Evolutionary conservation across 2,113 vertebrate species (phyloP).

Genomic region (Brachyhypopomus occidentalis): DNA sequence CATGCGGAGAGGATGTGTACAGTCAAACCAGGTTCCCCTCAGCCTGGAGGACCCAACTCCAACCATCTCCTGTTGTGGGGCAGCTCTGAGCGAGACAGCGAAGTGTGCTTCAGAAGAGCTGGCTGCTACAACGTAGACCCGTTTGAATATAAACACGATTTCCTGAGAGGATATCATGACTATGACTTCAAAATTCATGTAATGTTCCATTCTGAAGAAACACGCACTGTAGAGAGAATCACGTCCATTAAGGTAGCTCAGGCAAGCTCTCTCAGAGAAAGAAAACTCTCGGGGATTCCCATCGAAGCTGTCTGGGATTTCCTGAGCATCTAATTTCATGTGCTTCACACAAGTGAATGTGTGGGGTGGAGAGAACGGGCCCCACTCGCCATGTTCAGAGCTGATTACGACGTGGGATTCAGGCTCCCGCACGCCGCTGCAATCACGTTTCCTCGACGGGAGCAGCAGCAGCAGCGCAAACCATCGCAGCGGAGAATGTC

Average conservation of each 20-base stretch:
- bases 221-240: not conserved
- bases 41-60: slow-evolving; percentile 41
- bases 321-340: slow-evolving; percentile 41
- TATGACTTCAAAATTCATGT: not conserved
- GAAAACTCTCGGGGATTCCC: slow-evolving; percentile 1
- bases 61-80: slow-evolving; percentile 15
- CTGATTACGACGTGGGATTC: slow-evolving; percentile 12
- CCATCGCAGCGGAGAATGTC: slow-evolving; percentile 12
- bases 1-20: not conserved
- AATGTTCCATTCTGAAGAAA: not conserved
- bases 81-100: slow-evolving; percentile 22
- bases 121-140: not conserved
- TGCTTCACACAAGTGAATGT: slow-evolving; percentile 37
- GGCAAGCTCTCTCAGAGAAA: not conserved
- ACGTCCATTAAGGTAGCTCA: not conserved
- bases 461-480: slow-evolving; percentile 5
- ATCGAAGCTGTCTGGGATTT: slow-evolving; percentile 6
- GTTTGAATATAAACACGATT: not conserved
- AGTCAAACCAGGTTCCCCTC: slow-evolving; percentile 32
- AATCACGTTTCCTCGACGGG: slow-evolving; percentile 20
- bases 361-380: slow-evolving; percentile 32
- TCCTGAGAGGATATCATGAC: not conserved
- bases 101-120: slow-evolving; percentile 1
- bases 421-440: not conserved
- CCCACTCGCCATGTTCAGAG: slow-evolving; percentile 17